Percentiles rank a stretch among this genome's conserved stretches.
These are phyloP conservation scores for human DNA, from an alignment of 2,113 vertebrate species.

Conservation along the genomic window GRCh38 chr9:81402001-81402500, in stretches of 20 bases:
- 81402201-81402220: background rate
- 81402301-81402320: background rate
- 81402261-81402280: background rate
- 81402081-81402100: background rate
- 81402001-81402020: background rate
- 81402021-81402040: background rate
- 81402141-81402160: background rate
- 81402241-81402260: background rate
- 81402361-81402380: background rate
- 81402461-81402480: background rate
- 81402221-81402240: background rate
- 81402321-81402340: background rate
- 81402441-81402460: background rate
- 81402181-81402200: background rate
- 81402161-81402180: background rate
- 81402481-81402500: background rate
- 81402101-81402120: background rate
- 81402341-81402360: background rate
- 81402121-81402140: conserved; percentile 19
- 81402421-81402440: background rate
- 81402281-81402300: background rate
- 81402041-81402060: background rate
- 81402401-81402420: background rate
- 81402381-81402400: background rate
- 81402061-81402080: background rate